Evolutionary conservation across 2,888 invertebrate species (phyloP), one percentile per base, ranked within the genome.

Genomic region (Lacanobia wlatinum): DNA sequence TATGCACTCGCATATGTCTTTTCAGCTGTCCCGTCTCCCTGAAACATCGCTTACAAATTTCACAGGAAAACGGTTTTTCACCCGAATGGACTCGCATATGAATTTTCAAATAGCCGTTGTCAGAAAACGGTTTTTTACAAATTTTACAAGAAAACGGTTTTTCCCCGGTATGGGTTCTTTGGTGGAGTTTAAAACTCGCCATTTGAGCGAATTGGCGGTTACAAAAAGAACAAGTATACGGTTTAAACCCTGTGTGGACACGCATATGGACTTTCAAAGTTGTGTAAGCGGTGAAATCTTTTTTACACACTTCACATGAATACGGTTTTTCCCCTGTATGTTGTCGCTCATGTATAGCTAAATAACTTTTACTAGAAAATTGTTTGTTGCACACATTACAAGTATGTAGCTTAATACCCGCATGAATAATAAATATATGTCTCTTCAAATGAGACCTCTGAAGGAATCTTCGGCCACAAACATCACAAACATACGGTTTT

Each of bases 251-350:
- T 0, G 95, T 95, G 46, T 96, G 96, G 0, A 95, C 91, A 0
- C 96, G 81, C 94, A 94, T 95, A 67, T 96, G 96, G 0, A 95
- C 95, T 87, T 95, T 95, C 1, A 96, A 83, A 0, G 95, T 95
- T 0, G 95, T 95, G 53, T 94, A 93, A 0, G 96, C 95, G 0
- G 94, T 93, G 62, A 96, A 95, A 75, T 93, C 90, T 48, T 95
- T 95, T 23, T 94, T 93, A 59, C 96, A 96, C 0, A 95, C 90
- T 18, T 94, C 93, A 71, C 96, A 96, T 0, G 91, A 90, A 34
- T 91, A 95, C 0, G 95, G 95, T 18, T 90, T 88, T 23, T 93
- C 93, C 0, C 96, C 96, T 0, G 95, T 95, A 50, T 96, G 96
- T 28, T 92, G 92, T 3, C 96, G 59, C 59, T 94, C 90, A n/a